Evolutionary conservation across 1,140 invertebrate species (phyloP), one percentile per base, ranked within the genome.

Genomic region (Drosophila sp.): DNA sequence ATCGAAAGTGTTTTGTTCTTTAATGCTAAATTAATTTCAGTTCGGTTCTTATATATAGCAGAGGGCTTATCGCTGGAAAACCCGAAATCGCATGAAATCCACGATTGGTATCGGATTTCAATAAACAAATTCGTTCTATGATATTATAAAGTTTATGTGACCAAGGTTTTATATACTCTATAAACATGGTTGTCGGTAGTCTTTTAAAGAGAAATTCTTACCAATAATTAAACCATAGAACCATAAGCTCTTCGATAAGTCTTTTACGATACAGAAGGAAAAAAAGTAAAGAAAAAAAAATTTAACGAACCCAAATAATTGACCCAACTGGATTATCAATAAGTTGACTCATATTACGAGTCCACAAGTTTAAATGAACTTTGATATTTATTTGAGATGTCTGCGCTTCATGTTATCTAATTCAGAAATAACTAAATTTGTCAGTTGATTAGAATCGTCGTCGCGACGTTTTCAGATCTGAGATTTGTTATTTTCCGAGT

Each of bases 121-220:
- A 34, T 74, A 50, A 63, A 54, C 32, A 51, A 65, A 76, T 76
- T 58, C 56, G 72, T 76, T 58, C 56, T 59, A 40, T 16, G 50
- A 74, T 59, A 75, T 75, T 63, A 70, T 74, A 56, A 70, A 75
- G 43, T 65, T 78, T 57, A 63, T 64, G 25, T 64, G 43, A 4
- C n/a, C 51, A 25, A 32, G 40, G 36, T 65, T 76, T 76, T 57
- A 76, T 79, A 76, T 76, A 54, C 66, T 59, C 73, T 56, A 80
- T 80, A 80, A 80, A 78, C 16, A 53, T 4, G 58, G 32, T 36
- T 64, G 72, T 80, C 74, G 77, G 70, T 76, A 64, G 54, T 40
- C 43, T 78, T 72, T 40, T 58, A 54, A 75, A 46, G 59, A 40
- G 54, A 65, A 72, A 66, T 76, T 41, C 56, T 65, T 18, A 53